These are phyloP conservation scores for Tragelaphus strepsiceros DNA, from an alignment of 2,113 vertebrate genomes.

Conservation along the genomic window DNA sequence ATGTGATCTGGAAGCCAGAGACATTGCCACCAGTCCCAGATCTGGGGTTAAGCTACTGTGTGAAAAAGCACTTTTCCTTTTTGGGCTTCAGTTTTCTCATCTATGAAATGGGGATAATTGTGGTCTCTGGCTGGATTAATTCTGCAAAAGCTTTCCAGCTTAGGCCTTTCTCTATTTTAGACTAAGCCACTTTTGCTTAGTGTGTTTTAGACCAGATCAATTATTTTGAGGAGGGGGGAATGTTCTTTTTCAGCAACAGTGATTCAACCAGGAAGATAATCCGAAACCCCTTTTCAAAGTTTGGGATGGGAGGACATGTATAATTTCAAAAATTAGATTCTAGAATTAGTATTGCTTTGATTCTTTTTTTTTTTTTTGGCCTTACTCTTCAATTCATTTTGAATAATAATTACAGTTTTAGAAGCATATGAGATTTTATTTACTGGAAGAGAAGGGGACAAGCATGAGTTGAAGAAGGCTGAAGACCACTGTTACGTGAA, in stretches of 20 bases:
- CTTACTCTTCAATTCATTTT: conserved; percentile 8
- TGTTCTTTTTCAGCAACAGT: background rate
- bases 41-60: background rate
- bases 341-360: conserved; percentile 8
- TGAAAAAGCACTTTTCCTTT: background rate
- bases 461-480: background rate
- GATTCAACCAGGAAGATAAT: background rate
- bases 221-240: background rate
- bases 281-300: background rate
- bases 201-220: conserved; percentile 3
- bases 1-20: background rate
- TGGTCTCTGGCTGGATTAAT: background rate
- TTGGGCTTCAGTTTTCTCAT: background rate
- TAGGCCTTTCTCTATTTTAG: background rate
- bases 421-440: background rate
- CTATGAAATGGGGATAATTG: background rate
- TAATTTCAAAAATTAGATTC: conserved; percentile 13
- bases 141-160: background rate
- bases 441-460: background rate
- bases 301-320: background rate
- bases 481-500: background rate
- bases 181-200: background rate
- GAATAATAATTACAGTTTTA: conserved; percentile 1
- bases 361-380: background rate
- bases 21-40: background rate